Evolutionary conservation across 2,797 vertebrate genomes (phyloP), one percentile per base, ranked within the genome.

Genomic region (Malurus leucopterus): DNA sequence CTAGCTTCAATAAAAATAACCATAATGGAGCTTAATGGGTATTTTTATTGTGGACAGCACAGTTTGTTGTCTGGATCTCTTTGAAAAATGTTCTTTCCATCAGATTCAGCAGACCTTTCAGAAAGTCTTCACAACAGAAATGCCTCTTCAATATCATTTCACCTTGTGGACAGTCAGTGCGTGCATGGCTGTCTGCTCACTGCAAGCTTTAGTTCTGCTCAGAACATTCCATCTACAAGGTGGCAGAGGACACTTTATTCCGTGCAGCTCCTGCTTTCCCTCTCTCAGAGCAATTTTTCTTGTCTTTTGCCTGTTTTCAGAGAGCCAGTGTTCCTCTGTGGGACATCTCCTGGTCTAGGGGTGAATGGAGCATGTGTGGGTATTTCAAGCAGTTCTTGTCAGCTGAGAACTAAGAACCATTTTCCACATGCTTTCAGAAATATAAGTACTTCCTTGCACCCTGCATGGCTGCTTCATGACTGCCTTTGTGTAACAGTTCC

Each of bases 1-100:
- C 91, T 84, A 46, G 44, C 74, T 86, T 88, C 92, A 92, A 80
- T 93, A 91, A 94, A 95, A 93, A 93, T 89, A 93, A 77, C 87
- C 19, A 22, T 95, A 93, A 94, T 91, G 83, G 77, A 91, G 32
- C 83, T 79, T 93, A 93, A 92, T 90, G 75, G 84, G n/a, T 76
- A 78, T 87, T 92, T 91, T 95, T 91, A 93, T 88, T 91, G 88
- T 91, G 83, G 64, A 84, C 93, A 89, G 51, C 5, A 1, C 64
- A 89, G 77, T 87, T 89, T 93, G 74, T 93, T 93, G 90, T 93
- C 92, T 89, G 84, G 55, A 90, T 86, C 62, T 64, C 38, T 91
- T 74, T 86, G 83, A 89, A 93, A 93, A 78, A 91, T 93, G 55
- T 74, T 91, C 77, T 73, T 84, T 44, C 62, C 36, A 55, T 84